Conservation (phyloP, 2,888 invertebrate species). For the Epinotia bilunana region DNA sequence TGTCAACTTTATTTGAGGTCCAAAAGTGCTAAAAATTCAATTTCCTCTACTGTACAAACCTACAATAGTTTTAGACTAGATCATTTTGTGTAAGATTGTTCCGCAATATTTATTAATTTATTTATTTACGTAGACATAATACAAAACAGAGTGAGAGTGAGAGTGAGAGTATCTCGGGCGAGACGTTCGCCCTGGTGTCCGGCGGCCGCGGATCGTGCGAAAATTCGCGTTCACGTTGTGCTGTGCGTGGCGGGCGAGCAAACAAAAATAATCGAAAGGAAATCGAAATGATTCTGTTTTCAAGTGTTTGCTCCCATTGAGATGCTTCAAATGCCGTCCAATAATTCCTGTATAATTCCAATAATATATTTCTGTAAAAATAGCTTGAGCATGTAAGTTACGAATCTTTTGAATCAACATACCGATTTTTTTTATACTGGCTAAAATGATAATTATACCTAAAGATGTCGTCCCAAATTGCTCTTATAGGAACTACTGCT, state of each 20-base stretch:
- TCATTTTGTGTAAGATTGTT: not conserved
- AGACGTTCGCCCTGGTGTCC: not conserved
- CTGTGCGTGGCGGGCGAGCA: not conserved
- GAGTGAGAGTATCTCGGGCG: not conserved
- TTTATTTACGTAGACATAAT: not conserved
- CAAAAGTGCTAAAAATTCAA: too few relatives aligned
- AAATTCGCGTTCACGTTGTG: conserved; percentile 13
- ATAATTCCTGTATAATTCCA: not conserved
- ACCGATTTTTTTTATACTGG: too few relatives aligned
- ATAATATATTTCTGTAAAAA: not conserved
- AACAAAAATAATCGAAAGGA: conserved; percentile 7
- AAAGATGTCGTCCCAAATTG: too few relatives aligned
- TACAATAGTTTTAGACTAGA: too few relatives aligned
- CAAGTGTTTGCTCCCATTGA: not conserved
- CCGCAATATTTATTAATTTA: not conserved
- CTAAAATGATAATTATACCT: too few relatives aligned
- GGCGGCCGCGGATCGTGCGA: not conserved
- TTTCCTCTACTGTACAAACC: too few relatives aligned
- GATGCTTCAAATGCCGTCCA: not conserved
- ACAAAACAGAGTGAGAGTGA: not conserved
- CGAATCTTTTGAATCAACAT: too few relatives aligned
- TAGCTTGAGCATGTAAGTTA: too few relatives aligned
- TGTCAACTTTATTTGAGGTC: too few relatives aligned
- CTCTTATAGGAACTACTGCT: not conserved
- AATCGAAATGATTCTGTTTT: conserved; percentile 19